phyloP scores from a whole-genome alignment of 2,113 vertebrate species.

The Excalfactoria chinensis region DNA sequence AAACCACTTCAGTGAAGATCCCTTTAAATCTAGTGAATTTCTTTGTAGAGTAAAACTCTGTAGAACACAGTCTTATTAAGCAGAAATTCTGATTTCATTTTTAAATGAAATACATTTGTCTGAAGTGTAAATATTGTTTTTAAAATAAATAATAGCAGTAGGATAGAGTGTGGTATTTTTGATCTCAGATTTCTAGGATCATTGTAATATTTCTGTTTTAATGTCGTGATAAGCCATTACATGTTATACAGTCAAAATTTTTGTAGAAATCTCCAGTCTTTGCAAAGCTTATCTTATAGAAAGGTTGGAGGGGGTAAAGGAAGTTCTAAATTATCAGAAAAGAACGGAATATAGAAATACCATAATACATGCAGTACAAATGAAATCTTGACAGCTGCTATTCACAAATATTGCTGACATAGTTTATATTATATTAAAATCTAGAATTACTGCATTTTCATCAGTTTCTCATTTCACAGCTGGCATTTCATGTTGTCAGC shows the following conservation, averaged over 20 bases:
- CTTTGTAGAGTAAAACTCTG: neutral
- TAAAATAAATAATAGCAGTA: neutral
- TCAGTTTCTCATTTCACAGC: constrained; percentile 85
- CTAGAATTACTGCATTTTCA: constrained; percentile 83
- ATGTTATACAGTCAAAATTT: constrained; percentile 37
- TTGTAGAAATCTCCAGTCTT: constrained; percentile 11
- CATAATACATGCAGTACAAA: constrained; percentile 74
- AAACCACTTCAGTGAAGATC: neutral
- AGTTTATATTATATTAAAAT: constrained; percentile 84
- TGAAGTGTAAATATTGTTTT: neutral
- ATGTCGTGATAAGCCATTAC: constrained; percentile 29
- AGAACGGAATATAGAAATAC: constrained; percentile 78
- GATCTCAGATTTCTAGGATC: constrained; percentile 1
- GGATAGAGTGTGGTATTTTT: neutral
- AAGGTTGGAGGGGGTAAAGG: neutral
- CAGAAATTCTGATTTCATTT: neutral
- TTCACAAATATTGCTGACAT: constrained; percentile 85
- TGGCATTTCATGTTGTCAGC: constrained; percentile 87
- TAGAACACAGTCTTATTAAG: neutral
- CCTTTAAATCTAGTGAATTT: neutral
- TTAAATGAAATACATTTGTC: neutral
- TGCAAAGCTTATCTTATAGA: constrained; percentile 42
- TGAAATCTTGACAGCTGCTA: constrained; percentile 82
- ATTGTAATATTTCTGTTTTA: constrained; percentile 53
- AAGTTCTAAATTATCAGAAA: constrained; percentile 71